phyloP scores from a whole-genome alignment of 1,140 invertebrate species.

The Hermetia illucens region DNA sequence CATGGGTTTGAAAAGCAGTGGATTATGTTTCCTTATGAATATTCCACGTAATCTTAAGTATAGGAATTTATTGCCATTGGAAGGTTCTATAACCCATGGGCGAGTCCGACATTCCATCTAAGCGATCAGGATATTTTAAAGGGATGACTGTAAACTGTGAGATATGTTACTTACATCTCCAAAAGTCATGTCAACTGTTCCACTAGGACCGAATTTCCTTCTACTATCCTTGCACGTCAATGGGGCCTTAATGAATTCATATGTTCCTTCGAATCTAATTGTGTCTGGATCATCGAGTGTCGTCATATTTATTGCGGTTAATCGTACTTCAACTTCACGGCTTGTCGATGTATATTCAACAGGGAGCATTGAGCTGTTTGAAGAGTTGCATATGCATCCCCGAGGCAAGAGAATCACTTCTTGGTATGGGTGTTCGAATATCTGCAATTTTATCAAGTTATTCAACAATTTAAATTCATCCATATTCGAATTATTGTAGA shows the following conservation, averaged over 20 bases:
- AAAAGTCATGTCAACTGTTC: slow-evolving; percentile 53
- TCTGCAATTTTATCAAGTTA: slow-evolving; percentile 14
- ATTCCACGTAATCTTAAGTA: slow-evolving; percentile 27
- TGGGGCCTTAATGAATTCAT: slow-evolving; percentile 60
- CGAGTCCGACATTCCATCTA: slow-evolving; percentile 60
- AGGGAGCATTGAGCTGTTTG: slow-evolving; percentile 32
- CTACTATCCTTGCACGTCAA: slow-evolving; percentile 46
- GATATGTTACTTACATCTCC: slow-evolving; percentile 44
- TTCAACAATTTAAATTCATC: background rate
- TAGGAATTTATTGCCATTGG: slow-evolving; percentile 35
- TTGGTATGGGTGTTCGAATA: slow-evolving; percentile 60
- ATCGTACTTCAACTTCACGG: slow-evolving; percentile 64
- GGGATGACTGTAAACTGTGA: too few relatives aligned
- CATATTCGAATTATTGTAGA: background rate
- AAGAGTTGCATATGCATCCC: slow-evolving; percentile 46
- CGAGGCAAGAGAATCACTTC: slow-evolving; percentile 43
- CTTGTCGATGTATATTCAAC: slow-evolving; percentile 64
- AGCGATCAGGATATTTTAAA: too few relatives aligned
- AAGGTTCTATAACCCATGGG: slow-evolving; percentile 67
- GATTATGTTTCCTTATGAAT: slow-evolving; percentile 28
- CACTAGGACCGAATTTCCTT: slow-evolving; percentile 55
- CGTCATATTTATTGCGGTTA: slow-evolving; percentile 66
- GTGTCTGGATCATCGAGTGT: slow-evolving; percentile 69
- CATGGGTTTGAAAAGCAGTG: slow-evolving; percentile 13
- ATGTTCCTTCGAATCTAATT: slow-evolving; percentile 68